Conservation (phyloP, 2,113 vertebrate genomes). For the Equus quagga region DNA sequence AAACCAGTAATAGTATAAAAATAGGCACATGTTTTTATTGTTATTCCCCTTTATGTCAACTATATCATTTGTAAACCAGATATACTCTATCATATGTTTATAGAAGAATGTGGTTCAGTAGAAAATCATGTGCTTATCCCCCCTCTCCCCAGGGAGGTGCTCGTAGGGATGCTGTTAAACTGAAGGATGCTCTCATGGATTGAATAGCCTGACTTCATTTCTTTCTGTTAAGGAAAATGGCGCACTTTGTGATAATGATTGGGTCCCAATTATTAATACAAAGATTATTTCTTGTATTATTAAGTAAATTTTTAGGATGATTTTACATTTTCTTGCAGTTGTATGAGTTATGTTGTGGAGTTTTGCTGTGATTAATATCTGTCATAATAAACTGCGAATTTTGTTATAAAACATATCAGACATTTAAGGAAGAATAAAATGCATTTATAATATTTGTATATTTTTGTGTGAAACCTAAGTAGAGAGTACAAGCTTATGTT, state of each 20-base stretch:
- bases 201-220: conserved; percentile 60
- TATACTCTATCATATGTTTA: conserved; percentile 79
- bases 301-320: conserved; percentile 49
- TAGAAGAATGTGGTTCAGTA: conserved; percentile 72
- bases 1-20: conserved; percentile 73
- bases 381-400: conserved; percentile 27
- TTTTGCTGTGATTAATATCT: conserved; percentile 30
- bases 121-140: conserved; percentile 83
- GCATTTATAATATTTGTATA: background rate
- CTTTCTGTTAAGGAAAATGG: conserved; percentile 39
- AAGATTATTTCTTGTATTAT: conserved; percentile 46
- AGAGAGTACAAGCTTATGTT: background rate
- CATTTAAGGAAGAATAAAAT: conserved; percentile 57
- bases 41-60: conserved; percentile 73
- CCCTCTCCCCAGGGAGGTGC: conserved; percentile 63
- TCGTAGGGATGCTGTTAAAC: conserved; percentile 67
- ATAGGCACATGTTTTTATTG: conserved; percentile 76
- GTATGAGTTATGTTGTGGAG: background rate
- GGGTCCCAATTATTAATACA: conserved; percentile 14
- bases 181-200: conserved; percentile 62
- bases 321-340: conserved; percentile 30
- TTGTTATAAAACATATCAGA: conserved; percentile 51
- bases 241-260: conserved; percentile 51
- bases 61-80: conserved; percentile 66
- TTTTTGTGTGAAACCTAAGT: background rate